Evolutionary conservation across 2,888 invertebrate species (phyloP), one percentile per base, ranked within the genome.

Genomic region (Tribolium freemani): DNA sequence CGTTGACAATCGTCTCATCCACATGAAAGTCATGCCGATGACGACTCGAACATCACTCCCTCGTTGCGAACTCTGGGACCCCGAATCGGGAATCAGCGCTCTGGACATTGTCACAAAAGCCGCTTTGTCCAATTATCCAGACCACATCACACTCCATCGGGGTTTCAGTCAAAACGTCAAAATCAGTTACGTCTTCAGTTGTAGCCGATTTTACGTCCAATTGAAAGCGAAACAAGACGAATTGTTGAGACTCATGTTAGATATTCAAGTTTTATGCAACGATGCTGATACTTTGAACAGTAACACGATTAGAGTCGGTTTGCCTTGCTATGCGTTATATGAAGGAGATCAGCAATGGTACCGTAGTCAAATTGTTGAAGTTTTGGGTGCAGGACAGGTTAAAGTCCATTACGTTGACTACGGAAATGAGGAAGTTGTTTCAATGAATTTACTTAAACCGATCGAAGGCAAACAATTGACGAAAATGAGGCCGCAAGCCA

Each of bases 381-480:
- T 69, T 6, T 56, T 77, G 1, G 75, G 78, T 10, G 75, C 56
- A 1, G 88, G 88, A 11, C 75, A 31, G 9, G 81, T 82, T 6
- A 84, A 90, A 67, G 93, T 99, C 0, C 88, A 92, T 1, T 99
- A 96, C 87, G 93, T 99, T 10, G 99, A 99, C 87, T 99, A 95
- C 87, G 99, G 99, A 4, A 98, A 98, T 86, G 93, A 95, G 81
- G 97, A 96, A 83, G 89, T 89, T n/a, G 91, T 96, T 0, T 85
- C 89, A 5, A 84, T 88, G 0, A 87, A 88, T 8, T 86, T 90
- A 44, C 85, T 95, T 26, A 90, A 92, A 72, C 87, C 88, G 16
- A 92, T 95, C 20, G 90, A 91, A 3, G 88, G 90, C 3, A 90
- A 91, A 66, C 88, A 93, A 74, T 87, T 94, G 3, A 88, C 87